Evolutionary conservation across 2,797 vertebrate species (phyloP), one percentile per base, ranked within the genome.

Genomic region (Saxicola maurus): DNA sequence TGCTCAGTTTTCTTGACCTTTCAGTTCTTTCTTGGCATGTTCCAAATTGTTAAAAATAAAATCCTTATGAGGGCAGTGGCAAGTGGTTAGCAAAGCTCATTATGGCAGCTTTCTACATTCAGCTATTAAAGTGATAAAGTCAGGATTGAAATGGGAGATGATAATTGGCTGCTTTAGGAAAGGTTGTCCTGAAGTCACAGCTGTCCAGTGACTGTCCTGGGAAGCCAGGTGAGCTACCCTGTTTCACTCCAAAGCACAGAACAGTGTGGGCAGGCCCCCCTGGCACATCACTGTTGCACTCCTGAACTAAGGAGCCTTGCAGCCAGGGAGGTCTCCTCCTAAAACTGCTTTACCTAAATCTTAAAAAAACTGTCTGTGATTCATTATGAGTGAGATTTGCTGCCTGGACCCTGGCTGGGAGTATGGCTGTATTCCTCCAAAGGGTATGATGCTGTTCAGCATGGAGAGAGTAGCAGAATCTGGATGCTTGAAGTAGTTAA

Each of bases 31-130:
- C 93, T 94, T 92, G 90, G 92, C 84, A 62, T 90, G 86, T 91
- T 82, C 80, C 79, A 45, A 83, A 93, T 92, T 4, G 62, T 91
- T 94, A 95, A 95, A 96, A 95, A 93, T 95, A 95, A 96, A 96
- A 96, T 90, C 94, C 92, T 94, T 94, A 89, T 94, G 90, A 83
- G 84, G 92, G 35, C 76, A 73, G 76, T 60, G 62, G 82, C 92
- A 90, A 86, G 66, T 40, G 75, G n/a, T 51, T 87, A 69, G 89
- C 73, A 69, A 31, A 69, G 79, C 71, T 81, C 42, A 6, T 85
- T 83, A 91, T 6, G 59, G 66, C 52, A 74, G 46, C 82, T 78
- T 87, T 75, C 72, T 81, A 18, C 52, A 31, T 87, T 52, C 59
- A 67, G 66, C 52, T 69, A 42, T 72, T 90, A 65, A 85, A 75